Evolutionary conservation across 92 coral and sea anemone species (phyloP).

Genomic region (Porites rus): DNA sequence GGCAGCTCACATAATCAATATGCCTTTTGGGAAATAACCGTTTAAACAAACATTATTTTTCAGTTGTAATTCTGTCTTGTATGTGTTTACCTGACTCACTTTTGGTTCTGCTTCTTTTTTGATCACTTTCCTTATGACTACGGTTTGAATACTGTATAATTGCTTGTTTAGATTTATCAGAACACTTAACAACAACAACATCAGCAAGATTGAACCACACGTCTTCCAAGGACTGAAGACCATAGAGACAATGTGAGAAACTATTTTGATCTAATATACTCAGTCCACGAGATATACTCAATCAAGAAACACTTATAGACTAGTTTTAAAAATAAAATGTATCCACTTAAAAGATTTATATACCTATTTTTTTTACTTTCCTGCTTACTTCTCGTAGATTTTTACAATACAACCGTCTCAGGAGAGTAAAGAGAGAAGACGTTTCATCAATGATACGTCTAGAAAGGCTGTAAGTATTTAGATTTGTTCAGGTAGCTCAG

Average conservation of each 20-base stretch:
- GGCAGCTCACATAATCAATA: too few species aligned
- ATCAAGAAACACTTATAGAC: too few species aligned
- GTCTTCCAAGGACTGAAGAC: slow-evolving; percentile 2
- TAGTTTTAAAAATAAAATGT: too few species aligned
- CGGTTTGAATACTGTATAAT: not conserved
- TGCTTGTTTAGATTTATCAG: not conserved
- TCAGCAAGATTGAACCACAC: slow-evolving; percentile 27
- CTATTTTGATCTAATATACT: not conserved
- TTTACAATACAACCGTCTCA: slow-evolving; percentile 33
- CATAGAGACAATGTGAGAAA: not conserved
- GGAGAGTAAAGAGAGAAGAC: slow-evolving; percentile 10
- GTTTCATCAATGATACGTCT: not conserved
- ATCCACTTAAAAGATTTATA: too few species aligned
- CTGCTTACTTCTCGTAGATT: slow-evolving; percentile 3
- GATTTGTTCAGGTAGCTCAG: too few species aligned
- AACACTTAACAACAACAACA: slow-evolving; percentile 36
- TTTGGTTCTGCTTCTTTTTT: not conserved
- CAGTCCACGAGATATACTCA: not conserved
- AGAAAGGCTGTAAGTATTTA: slow-evolving; percentile 24
- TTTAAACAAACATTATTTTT: too few species aligned
- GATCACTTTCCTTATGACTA: too few species aligned
- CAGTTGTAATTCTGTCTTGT: too few species aligned
- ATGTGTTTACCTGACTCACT: not conserved
- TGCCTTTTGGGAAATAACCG: too few species aligned
- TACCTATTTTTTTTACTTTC: not conserved